Evolutionary conservation across 2,888 invertebrate species (phyloP).

Genomic region (Psylliodes chrysocephalus): DNA sequence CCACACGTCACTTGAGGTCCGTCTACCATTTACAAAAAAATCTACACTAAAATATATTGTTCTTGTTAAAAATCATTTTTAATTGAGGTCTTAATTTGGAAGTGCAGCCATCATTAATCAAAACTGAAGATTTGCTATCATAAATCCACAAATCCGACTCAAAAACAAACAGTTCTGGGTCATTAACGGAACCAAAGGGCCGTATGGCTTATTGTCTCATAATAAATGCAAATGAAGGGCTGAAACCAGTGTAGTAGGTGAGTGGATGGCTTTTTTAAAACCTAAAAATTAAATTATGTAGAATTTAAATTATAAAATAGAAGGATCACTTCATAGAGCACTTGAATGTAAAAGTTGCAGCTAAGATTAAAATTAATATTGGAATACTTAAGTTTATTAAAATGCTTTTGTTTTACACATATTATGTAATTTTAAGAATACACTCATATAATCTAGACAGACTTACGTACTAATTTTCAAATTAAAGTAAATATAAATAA

Average conservation of each 20-base stretch:
- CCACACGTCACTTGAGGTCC: constrained; percentile 28
- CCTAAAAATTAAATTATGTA: neutral
- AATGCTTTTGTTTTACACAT: no score
- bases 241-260: constrained; percentile 11
- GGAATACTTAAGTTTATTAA: neutral
- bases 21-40: constrained; percentile 20
- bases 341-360: no score
- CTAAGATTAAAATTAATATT: no score
- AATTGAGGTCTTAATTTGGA: constrained; percentile 40
- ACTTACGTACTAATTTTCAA: no score
- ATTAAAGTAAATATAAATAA: no score
- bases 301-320: no score
- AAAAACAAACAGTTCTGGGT: constrained; percentile 27
- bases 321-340: no score
- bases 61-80: constrained; percentile 27
- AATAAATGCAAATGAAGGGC: constrained; percentile 41
- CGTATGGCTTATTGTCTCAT: constrained; percentile 25
- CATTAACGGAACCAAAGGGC: constrained; percentile 37
- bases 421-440: no score
- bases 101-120: constrained; percentile 38
- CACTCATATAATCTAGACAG: no score
- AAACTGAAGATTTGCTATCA: constrained; percentile 35
- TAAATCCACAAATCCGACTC: constrained; percentile 35
- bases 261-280: neutral
- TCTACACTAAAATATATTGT: constrained; percentile 28